These are phyloP conservation scores for Drosophila setifemur DNA, from an alignment of 1,140 invertebrate species.

Conservation along the genomic window DNA sequence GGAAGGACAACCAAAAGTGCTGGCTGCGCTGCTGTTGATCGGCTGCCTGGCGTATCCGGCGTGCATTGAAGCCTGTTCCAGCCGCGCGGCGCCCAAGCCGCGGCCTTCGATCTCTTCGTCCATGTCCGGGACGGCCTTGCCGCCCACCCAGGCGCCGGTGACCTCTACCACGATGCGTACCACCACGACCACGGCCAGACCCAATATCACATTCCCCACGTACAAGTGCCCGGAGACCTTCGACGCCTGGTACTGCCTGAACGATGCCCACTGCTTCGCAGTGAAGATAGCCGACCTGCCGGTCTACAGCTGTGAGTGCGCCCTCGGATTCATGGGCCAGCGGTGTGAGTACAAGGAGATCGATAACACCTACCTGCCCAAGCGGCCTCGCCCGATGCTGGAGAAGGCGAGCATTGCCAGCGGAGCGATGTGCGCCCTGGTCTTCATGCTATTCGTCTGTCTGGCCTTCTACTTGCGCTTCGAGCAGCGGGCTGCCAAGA, in stretches of 20 bases:
- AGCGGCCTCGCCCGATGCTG: constrained; percentile 91
- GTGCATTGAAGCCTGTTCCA: constrained; percentile 89
- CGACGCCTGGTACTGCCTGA: constrained; percentile 96
- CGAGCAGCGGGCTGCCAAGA: constrained; percentile 85
- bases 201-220: constrained; percentile 97
- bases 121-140: constrained; percentile 72
- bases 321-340: constrained; percentile 95
- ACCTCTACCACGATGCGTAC: constrained; percentile 81
- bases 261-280: constrained; percentile 96
- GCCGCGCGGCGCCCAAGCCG: constrained; percentile 92
- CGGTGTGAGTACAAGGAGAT: constrained; percentile 96
- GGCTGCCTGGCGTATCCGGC: constrained; percentile 43
- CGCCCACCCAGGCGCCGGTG: constrained; percentile 75
- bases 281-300: constrained; percentile 95
- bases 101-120: constrained; percentile 83
- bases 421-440: constrained; percentile 93
- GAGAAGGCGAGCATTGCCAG: constrained; percentile 95
- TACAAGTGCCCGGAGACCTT: constrained; percentile 95
- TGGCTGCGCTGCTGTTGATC: constrained; percentile 41
- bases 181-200: constrained; percentile 87
- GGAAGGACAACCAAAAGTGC: constrained; percentile 29
- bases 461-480: constrained; percentile 91
- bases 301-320: constrained; percentile 97
- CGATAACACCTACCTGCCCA: constrained; percentile 93
- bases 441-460: constrained; percentile 93